Conservation (phyloP, 2,888 invertebrate genomes). For the Anaspis maculata region DNA sequence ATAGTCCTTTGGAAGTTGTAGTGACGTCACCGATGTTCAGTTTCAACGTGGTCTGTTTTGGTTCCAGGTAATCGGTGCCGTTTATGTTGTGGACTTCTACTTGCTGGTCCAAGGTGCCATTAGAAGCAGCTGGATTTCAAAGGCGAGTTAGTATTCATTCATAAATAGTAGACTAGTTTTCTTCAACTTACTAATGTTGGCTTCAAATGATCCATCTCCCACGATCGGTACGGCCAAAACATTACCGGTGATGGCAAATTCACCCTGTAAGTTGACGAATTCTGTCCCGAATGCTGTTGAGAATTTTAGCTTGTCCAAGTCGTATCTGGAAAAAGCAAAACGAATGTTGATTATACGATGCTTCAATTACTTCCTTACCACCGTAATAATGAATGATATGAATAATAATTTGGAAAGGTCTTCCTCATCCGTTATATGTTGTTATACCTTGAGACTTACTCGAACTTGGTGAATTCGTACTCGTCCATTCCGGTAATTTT, state of each 20-base stretch:
- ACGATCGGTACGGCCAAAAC: conserved; percentile 29
- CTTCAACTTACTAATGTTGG: background rate
- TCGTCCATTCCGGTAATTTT: conserved; percentile 8
- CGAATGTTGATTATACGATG: too few species aligned
- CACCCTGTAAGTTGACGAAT: too few species aligned
- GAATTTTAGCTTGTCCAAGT: too few species aligned
- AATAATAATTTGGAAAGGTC: conserved; percentile 6
- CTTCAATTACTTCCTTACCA: background rate
- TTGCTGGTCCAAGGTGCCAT: conserved; percentile 20
- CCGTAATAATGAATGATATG: background rate
- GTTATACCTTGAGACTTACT: too few species aligned
- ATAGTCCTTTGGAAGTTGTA: conserved; percentile 29
- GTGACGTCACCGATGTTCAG: conserved; percentile 22
- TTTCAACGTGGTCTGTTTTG: conserved; percentile 20
- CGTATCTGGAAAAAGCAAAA: too few species aligned
- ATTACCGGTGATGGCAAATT: conserved; percentile 27
- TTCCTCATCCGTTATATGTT: too few species aligned
- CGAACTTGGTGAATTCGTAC: conserved; percentile 9
- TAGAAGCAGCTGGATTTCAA: conserved; percentile 16
- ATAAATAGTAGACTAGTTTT: background rate
- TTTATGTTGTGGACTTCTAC: conserved; percentile 16
- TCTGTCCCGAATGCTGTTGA: background rate
- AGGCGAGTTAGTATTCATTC: too few species aligned
- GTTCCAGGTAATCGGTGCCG: conserved; percentile 17
- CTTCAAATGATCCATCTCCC: conserved; percentile 18